Base-by-base conservation (phyloP, 2,797 vertebrate species). In the Mus caroli region DNA sequence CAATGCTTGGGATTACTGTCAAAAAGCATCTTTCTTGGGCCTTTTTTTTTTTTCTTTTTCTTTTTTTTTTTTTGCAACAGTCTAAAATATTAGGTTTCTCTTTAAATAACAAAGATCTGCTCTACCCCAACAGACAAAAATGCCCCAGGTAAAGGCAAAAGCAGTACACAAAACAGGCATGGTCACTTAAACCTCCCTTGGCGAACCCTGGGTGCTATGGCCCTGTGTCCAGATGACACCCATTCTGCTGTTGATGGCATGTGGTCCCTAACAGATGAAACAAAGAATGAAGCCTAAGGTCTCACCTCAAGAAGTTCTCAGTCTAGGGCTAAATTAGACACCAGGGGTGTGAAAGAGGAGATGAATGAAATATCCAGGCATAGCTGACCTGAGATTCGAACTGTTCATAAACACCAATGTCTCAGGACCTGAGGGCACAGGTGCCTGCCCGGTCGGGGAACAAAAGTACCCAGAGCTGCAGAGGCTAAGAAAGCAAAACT, bases 241-340 rank as follows among this genome's bases (percentile, higher is more conserved):
- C 3, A 10, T 0, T 12, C 2, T 7, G 11, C 46, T 28, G n/a
- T 43, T 0, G 14, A n/a, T 3, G 4, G n/a, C 3, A 50, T 9
- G 17, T 0, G 8, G 13, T 40, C n/a, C 4, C 15, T 43, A 54
- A 13, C 40, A 50, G 22, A 50, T 9, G 20, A 28, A 46, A n/a
- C 3, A 20, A 7, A 10, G 46, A 87, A 31, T 9, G 82, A 75
- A 52, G 71, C 24, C 34, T 2, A 3, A 0, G 1, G 19, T 19
- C 31, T 3, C 26, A 64, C 6, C 8, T 56, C 78, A 40, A 13
- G 34, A 73, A 37, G 26, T 37, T 46, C 60, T 58, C 17, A 12
- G 46, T 26, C 50, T 31, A 2, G 43, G 13, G 4, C 22, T 52
- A 37, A 64, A 40, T 43, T 9, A 28, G 88, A 37, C 46, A 43